These are phyloP conservation scores for Nasonovia ribisnigri DNA, from an alignment of 2,888 invertebrate genomes.

Conservation along the genomic window DNA sequence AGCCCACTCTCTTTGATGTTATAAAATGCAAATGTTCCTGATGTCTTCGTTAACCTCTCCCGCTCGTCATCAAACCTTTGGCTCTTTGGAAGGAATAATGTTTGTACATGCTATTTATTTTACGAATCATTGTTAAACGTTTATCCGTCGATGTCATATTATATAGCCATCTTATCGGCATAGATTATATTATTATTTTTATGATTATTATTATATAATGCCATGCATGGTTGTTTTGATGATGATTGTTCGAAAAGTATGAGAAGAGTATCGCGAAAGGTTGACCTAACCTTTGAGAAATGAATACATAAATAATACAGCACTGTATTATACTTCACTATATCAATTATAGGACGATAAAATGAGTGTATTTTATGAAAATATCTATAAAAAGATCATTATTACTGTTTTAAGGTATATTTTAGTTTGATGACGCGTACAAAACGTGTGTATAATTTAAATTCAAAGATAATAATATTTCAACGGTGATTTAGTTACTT, in stretches of 20 bases:
- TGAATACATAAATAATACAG: neutral
- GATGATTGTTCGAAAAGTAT: neutral
- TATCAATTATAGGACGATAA: neutral
- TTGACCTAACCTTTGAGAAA: neutral
- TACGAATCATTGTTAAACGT: neutral
- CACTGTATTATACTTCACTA: neutral
- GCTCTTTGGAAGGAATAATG: neutral
- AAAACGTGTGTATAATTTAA: neutral
- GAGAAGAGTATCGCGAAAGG: neutral
- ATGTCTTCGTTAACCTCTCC: conserved; percentile 51
- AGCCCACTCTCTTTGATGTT: conserved; percentile 56
- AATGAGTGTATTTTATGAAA: neutral
- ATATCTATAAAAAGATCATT: neutral
- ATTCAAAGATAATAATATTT: neutral
- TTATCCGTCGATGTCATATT: neutral
- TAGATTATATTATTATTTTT: too few species aligned
- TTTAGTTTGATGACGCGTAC: neutral
- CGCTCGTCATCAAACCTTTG: neutral
- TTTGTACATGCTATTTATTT: neutral
- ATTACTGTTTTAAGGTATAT: neutral
- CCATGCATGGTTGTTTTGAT: too few species aligned
- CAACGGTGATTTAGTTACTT: neutral
- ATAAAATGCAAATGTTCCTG: conserved; percentile 62
- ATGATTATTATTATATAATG: too few species aligned
- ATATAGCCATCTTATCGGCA: too few species aligned